phyloP scores from a whole-genome alignment of 2,888 invertebrate genomes.

The Philereme transversata region DNA sequence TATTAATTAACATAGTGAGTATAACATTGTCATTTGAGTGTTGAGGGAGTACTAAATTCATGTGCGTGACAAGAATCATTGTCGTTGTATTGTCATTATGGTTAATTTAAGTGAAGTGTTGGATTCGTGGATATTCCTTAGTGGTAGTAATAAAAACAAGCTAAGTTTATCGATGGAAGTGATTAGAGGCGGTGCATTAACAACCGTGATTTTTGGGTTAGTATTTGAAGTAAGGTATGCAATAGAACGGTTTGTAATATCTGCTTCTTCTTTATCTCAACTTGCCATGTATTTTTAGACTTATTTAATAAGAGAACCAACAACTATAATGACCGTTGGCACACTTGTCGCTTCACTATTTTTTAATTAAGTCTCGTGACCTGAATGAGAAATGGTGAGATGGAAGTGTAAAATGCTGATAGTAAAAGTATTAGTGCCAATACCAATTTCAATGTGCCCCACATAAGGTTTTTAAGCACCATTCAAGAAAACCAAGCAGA shows the following conservation, averaged over 20 bases:
- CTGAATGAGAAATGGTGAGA: no score
- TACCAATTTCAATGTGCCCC: no score
- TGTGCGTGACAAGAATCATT: constrained; percentile 56
- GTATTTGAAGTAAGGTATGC: constrained; percentile 73
- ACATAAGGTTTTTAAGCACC: no score
- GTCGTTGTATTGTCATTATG: constrained; percentile 42
- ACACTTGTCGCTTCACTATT: no score
- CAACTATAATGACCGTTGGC: no score
- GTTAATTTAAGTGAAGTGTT: constrained; percentile 55
- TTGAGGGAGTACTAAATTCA: constrained; percentile 52
- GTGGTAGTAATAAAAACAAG: constrained; percentile 68
- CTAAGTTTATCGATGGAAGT: constrained; percentile 71
- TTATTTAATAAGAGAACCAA: no score
- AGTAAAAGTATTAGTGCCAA: no score
- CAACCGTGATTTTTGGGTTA: constrained; percentile 76
- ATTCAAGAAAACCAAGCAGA: constrained; percentile 55
- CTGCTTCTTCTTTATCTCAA: constrained; percentile 48
- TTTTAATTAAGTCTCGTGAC: no score
- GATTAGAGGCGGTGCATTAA: constrained; percentile 78
- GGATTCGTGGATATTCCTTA: constrained; percentile 81
- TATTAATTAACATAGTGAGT: constrained; percentile 52
- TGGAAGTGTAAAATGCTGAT: no score
- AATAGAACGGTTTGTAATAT: constrained; percentile 67
- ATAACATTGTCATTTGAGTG: constrained; percentile 55
- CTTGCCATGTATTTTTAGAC: background rate